These are phyloP conservation scores for Allacma fusca DNA, from an alignment of 2,888 invertebrate species.

Conservation along the genomic window DNA sequence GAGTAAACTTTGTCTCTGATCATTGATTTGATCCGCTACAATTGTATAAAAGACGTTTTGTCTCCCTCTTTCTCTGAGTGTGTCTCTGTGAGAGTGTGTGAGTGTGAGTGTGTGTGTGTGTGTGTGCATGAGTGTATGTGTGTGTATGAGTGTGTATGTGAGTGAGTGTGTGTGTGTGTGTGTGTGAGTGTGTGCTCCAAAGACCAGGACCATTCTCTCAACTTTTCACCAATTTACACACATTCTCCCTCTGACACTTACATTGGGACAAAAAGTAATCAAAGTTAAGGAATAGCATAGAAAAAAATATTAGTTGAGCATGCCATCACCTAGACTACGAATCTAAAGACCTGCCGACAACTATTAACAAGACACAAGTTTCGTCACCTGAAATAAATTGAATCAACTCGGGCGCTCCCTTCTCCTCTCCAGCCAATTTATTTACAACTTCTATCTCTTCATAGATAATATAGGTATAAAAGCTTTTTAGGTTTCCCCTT, in stretches of 20 bases:
- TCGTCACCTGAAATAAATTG: constrained; percentile 43
- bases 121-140: too few relatives aligned
- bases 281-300: constrained; percentile 22
- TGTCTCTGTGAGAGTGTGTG: too few relatives aligned
- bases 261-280: constrained; percentile 27
- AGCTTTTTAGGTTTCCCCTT: neutral
- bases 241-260: neutral
- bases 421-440: constrained; percentile 38
- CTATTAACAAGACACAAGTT: constrained; percentile 43
- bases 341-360: constrained; percentile 36
- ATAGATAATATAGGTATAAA: neutral
- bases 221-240: neutral
- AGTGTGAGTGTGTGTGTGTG: too few relatives aligned
- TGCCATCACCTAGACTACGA: constrained; percentile 57
- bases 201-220: too few relatives aligned
- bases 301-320: constrained; percentile 43
- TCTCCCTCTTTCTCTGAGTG: too few relatives aligned
- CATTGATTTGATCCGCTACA: too few relatives aligned
- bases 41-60: too few relatives aligned
- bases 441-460: constrained; percentile 21
- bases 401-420: constrained; percentile 34
- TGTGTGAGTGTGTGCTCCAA: too few relatives aligned
- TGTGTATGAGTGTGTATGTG: too few relatives aligned
- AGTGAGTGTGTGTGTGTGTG: too few relatives aligned
- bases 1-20: too few relatives aligned